Percentiles rank a stretch among this genome's conserved stretches.
phyloP scores from a whole-genome alignment of 2,113 vertebrate genomes.

The Dipodomys stephensi region DNA sequence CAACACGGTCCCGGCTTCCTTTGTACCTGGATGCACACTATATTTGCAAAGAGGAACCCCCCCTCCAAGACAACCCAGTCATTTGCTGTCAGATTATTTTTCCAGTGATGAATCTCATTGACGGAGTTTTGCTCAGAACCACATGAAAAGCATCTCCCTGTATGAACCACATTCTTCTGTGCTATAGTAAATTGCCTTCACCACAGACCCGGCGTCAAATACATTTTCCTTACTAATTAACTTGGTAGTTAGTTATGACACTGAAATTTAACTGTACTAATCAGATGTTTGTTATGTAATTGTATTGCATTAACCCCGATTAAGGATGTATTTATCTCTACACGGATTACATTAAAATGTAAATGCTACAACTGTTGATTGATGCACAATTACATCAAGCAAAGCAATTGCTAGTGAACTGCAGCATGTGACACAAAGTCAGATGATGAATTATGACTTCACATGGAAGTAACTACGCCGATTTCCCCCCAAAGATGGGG shows the following conservation, averaged over 20 bases:
- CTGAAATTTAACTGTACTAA: conserved; percentile 85
- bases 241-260: conserved; percentile 78
- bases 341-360: conserved; percentile 83
- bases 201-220: conserved; percentile 66
- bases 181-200: conserved; percentile 60
- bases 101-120: conserved; percentile 35
- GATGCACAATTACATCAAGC: conserved; percentile 74
- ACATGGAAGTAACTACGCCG: not conserved
- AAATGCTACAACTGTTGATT: conserved; percentile 80
- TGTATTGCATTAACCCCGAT: conserved; percentile 84
- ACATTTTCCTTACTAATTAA: conserved; percentile 81
- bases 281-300: conserved; percentile 86
- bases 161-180: conserved; percentile 40
- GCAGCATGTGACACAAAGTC: not conserved
- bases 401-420: conserved; percentile 62
- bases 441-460: conserved; percentile 27
- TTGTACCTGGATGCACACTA: not conserved
- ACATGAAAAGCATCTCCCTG: not conserved
- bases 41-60: not conserved
- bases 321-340: conserved; percentile 82
- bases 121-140: not conserved
- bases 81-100: conserved; percentile 36
- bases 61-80: not conserved
- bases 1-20: not conserved
- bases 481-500: not conserved